A percentile compares a stretch with the other conserved stretches of the same genome.
Conservation (phyloP, 1,140 invertebrate species). For the Sminthurinus signatus region DNA sequence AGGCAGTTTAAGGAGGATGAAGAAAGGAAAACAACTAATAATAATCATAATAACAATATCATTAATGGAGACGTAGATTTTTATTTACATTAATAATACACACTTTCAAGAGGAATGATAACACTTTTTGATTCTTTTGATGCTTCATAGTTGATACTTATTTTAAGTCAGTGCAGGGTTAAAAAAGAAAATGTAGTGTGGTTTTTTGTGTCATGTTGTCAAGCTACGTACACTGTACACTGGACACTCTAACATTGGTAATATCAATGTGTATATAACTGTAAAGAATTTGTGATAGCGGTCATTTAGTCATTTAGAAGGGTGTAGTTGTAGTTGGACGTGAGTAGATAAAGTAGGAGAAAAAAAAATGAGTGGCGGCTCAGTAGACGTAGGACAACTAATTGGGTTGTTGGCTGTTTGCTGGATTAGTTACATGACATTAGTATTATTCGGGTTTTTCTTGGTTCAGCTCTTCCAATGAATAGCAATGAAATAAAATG, state of each 20-base stretch:
- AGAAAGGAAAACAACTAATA: too few species aligned
- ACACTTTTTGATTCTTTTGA: neutral
- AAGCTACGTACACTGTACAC: neutral
- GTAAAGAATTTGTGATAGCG: conserved; percentile 9
- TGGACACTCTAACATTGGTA: neutral
- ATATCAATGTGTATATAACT: neutral
- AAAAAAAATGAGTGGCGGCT: conserved; percentile 24
- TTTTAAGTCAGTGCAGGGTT: neutral
- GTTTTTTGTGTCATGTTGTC: neutral
- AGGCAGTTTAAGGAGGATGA: too few species aligned
- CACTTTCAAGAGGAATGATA: neutral
- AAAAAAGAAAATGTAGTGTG: neutral
- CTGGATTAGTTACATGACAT: conserved; percentile 30
- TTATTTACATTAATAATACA: too few species aligned
- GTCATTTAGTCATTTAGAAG: conserved; percentile 14
- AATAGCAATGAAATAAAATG: neutral
- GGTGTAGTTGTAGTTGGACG: too few species aligned
- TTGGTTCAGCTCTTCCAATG: neutral
- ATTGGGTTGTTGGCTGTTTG: conserved; percentile 30
- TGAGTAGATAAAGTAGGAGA: conserved; percentile 14
- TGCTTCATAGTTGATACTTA: neutral
- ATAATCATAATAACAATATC: too few species aligned
- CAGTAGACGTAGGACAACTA: conserved; percentile 22
- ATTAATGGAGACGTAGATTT: too few species aligned
- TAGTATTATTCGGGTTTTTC: conserved; percentile 26